These are phyloP conservation scores for Lophius piscatorius DNA, from an alignment of 2,113 vertebrate genomes.

Conservation along the genomic window DNA sequence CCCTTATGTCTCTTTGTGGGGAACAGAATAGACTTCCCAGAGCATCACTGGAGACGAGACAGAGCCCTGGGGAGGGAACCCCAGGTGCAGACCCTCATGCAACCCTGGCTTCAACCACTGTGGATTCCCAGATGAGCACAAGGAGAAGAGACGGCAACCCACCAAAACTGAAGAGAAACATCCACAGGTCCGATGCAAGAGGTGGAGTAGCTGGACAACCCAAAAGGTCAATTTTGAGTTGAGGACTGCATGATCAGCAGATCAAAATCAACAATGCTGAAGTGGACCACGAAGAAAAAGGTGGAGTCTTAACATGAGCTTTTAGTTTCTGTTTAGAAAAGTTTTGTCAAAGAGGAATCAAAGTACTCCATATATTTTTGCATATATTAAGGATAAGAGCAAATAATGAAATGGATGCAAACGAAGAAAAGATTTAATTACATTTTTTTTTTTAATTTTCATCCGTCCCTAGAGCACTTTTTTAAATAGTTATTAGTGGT, in stretches of 20 bases:
- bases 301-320: slow-evolving; percentile 63
- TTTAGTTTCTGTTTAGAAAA: slow-evolving; percentile 66
- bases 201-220: slow-evolving; percentile 56
- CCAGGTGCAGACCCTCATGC: slow-evolving; percentile 46
- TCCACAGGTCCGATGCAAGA: slow-evolving; percentile 42
- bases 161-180: slow-evolving; percentile 60
- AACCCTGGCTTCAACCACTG: slow-evolving; percentile 42
- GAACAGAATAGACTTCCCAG: slow-evolving; percentile 72
- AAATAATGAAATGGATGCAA: slow-evolving; percentile 22
- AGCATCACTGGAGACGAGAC: slow-evolving; percentile 70
- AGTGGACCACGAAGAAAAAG: slow-evolving; percentile 57
- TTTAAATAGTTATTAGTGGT: slow-evolving; percentile 43
- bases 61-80: slow-evolving; percentile 56
- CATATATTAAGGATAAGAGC: slow-evolving; percentile 37
- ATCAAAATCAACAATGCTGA: slow-evolving; percentile 49
- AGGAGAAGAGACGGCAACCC: slow-evolving; percentile 35
- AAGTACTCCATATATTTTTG: slow-evolving; percentile 35
- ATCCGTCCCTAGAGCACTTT: slow-evolving; percentile 50
- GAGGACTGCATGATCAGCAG: slow-evolving; percentile 42
- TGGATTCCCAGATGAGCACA: slow-evolving; percentile 36
- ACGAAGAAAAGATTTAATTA: slow-evolving; percentile 17
- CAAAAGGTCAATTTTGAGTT: slow-evolving; percentile 54
- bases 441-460: slow-evolving; percentile 35
- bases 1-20: slow-evolving; percentile 79
- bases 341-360: slow-evolving; percentile 47